Evolutionary conservation across 2,113 vertebrate genomes (phyloP), one percentile per base, ranked within the genome.

Genomic region (Mobula birostris): DNA sequence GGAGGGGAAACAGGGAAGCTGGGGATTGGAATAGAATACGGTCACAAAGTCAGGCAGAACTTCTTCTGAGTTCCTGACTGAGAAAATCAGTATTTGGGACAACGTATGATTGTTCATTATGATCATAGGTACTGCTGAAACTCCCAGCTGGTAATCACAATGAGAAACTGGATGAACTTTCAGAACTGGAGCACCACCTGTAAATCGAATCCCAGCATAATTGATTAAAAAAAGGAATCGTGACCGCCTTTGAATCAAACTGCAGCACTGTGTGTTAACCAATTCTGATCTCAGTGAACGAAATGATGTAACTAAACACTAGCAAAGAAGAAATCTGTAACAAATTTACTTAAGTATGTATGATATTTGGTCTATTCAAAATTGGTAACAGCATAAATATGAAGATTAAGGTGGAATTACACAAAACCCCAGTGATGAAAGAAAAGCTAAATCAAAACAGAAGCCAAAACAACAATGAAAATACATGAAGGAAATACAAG

Each of bases 251-350:
- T 29, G 15, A 14, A 36, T 68, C 29, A 85, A 29, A 12, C 82
- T 58, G 48, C 58, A 88, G 56, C 29, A 29, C 61, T 87, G 6
- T 29, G 90, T 48, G 68, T 27, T 27, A 27, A 40, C 7, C 17
- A 70, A 63, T 24, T 17, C 61, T 56, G 36, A 48, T 27, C 85
- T 66, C 70, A 74, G 21, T 95, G 95, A 96, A 96, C 95, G 77
- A 95, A 94, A 95, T 82, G 94, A 96, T 95, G 92, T 95, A 95
- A 94, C 94, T 94, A 94, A 95, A 95, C 5, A 11, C 95, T 96
- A 48, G 36, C 32, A 40, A 29, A 48, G 36, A 76, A 56, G 91
- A 74, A 93, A 74, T 56, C 40, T 74, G 91, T 93, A 48, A 56
- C 19, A 72, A 76, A 24, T 93, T 74, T 74, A 76, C 21, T 56